phyloP scores from a whole-genome alignment of 2,888 invertebrate species.

The Tethea ocularis region DNA sequence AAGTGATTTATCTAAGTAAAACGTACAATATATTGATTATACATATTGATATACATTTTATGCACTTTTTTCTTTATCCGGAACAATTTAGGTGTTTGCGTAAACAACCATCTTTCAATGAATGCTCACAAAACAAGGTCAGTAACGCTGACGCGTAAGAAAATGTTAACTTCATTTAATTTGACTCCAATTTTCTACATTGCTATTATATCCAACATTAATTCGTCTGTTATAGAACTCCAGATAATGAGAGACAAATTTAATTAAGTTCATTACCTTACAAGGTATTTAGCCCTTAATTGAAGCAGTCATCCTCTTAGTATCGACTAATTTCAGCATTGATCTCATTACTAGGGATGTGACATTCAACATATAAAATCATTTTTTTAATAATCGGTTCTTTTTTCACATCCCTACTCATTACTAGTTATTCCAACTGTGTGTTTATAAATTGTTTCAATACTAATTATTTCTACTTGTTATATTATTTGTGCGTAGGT shows the following conservation, averaged over 20 bases:
- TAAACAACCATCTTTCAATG: neutral
- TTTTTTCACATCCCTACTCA: no score
- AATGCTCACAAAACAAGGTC: neutral
- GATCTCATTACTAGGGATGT: neutral
- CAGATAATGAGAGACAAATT: no score
- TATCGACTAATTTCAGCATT: neutral
- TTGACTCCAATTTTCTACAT: no score
- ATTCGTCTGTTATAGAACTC: no score
- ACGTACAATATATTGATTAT: neutral
- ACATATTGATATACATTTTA: neutral
- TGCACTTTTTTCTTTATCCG: neutral
- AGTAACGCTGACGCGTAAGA: no score
- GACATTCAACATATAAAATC: no score
- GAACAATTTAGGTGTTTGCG: neutral
- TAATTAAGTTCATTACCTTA: no score
- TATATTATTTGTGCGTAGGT: conserved; percentile 1
- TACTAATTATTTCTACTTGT: neutral
- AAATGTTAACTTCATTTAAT: no score
- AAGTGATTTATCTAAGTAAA: neutral
- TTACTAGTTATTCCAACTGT: neutral
- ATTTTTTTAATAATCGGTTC: no score
- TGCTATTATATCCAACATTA: no score
- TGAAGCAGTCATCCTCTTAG: no score
- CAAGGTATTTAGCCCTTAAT: no score
- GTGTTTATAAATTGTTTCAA: neutral